Percentiles rank a stretch among this genome's conserved stretches.
Evolutionary conservation across 2,888 invertebrate species (phyloP).

Genomic region (Oxyscelio sp.): DNA sequence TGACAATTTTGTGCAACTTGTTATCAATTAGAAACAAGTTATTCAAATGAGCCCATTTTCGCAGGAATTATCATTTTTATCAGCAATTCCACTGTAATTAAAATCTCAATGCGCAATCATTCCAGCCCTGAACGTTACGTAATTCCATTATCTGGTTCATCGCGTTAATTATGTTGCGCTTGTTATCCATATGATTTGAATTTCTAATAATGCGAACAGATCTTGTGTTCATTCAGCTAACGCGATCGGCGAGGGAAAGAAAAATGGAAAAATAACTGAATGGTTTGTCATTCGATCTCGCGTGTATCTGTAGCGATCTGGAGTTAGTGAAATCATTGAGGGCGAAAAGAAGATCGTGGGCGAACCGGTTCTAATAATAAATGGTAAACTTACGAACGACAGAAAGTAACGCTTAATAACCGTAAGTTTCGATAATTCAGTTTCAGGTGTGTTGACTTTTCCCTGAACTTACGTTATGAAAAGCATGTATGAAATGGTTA

Average conservation of each 20-base stretch:
- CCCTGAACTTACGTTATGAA: slow-evolving; percentile 66
- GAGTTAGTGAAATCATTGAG: slow-evolving; percentile 74
- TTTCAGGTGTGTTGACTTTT: slow-evolving; percentile 66
- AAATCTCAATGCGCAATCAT: slow-evolving; percentile 1
- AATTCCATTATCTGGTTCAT: slow-evolving; percentile 52
- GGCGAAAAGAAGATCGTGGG: slow-evolving; percentile 79
- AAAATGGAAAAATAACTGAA: too few relatives aligned
- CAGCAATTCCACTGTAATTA: not conserved
- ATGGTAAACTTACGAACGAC: slow-evolving; percentile 71
- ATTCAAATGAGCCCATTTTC: not conserved
- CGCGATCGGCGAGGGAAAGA: too few relatives aligned
- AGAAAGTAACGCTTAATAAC: slow-evolving; percentile 72
- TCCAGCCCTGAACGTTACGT: slow-evolving; percentile 14
- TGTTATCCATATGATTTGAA: slow-evolving; percentile 51
- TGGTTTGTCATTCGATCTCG: slow-evolving; percentile 68
- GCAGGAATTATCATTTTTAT: not conserved
- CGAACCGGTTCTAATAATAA: slow-evolving; percentile 83
- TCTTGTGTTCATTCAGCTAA: slow-evolving; percentile 45
- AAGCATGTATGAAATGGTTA: slow-evolving; percentile 52
- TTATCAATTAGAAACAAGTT: too few relatives aligned
- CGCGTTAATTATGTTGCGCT: slow-evolving; percentile 29
- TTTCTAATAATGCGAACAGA: slow-evolving; percentile 46
- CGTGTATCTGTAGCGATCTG: slow-evolving; percentile 62
- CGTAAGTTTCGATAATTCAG: slow-evolving; percentile 64
- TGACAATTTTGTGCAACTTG: too few relatives aligned